phyloP scores from a whole-genome alignment of 92 coral and sea anemone genomes.

The Diadumene lineata region DNA sequence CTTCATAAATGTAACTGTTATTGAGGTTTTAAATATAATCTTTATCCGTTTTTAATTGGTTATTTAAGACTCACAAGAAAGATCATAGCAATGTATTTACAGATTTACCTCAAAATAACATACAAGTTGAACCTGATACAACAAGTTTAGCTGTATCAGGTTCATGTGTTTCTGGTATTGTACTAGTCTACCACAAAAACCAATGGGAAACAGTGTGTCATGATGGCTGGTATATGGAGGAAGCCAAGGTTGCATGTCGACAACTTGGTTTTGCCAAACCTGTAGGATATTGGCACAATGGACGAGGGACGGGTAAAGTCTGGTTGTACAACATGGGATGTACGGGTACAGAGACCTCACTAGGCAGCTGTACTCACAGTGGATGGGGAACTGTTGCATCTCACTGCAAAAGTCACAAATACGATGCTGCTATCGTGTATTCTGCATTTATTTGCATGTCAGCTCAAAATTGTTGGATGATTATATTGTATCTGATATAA shows the following conservation, averaged over 20 bases:
- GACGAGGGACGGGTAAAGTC: not conserved
- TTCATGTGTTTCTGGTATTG: not conserved
- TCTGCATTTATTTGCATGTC: too few relatives aligned
- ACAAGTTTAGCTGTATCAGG: not conserved
- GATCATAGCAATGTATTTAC: not conserved
- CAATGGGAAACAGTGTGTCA: not conserved
- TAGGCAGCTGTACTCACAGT: slow-evolving; percentile 7
- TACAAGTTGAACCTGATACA: not conserved
- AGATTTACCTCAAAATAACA: not conserved
- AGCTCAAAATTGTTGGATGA: too few relatives aligned
- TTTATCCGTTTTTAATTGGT: too few relatives aligned
- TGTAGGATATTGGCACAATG: not conserved
- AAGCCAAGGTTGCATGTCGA: not conserved
- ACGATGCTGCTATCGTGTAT: too few relatives aligned
- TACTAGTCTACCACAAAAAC: not conserved
- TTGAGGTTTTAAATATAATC: too few relatives aligned
- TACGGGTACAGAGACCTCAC: slow-evolving; percentile 2
- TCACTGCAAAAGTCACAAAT: not conserved
- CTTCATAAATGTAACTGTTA: too few relatives aligned
- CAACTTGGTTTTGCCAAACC: not conserved
- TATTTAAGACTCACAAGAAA: too few relatives aligned
- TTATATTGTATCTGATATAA: too few relatives aligned
- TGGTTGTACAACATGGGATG: not conserved
- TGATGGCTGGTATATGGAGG: not conserved
- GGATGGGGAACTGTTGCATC: not conserved